These are phyloP conservation scores for Gymnothorax javanicus DNA, from an alignment of 2,797 vertebrate genomes.

Conservation along the genomic window DNA sequence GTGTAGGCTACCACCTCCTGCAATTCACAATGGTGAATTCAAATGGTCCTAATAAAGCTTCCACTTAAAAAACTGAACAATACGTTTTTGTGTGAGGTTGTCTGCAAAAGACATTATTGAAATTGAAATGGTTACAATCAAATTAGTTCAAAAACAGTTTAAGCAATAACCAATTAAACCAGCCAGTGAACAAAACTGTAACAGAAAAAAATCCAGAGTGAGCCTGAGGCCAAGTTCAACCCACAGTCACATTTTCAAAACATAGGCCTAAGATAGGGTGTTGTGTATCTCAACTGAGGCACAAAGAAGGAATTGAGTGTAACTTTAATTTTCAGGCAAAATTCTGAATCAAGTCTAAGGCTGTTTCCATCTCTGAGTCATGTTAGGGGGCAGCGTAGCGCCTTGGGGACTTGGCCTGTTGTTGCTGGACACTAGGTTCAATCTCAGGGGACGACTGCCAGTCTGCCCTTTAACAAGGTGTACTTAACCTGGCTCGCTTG, in stretches of 20 bases:
- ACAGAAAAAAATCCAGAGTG: background rate
- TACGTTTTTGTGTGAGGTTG: background rate
- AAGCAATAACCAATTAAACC: background rate
- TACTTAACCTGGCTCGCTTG: background rate
- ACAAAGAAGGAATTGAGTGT: background rate
- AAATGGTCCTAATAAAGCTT: background rate
- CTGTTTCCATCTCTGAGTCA: background rate
- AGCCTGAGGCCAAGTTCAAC: background rate
- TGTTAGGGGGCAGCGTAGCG: background rate
- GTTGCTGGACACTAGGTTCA: slow-evolving; percentile 2
- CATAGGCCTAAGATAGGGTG: background rate
- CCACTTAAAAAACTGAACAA: background rate
- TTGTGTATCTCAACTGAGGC: background rate
- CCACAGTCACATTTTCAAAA: background rate
- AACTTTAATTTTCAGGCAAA: background rate
- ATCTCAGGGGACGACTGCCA: background rate
- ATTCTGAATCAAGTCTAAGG: slow-evolving; percentile 2
- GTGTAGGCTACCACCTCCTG: background rate
- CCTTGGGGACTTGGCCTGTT: background rate
- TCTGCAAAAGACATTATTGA: background rate
- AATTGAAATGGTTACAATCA: background rate
- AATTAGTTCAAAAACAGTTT: background rate
- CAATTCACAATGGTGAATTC: background rate
- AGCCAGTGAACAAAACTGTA: background rate
- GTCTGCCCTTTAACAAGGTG: background rate